Conservation (phyloP, 2,888 invertebrate species). For the Malachius bipustulatus region DNA sequence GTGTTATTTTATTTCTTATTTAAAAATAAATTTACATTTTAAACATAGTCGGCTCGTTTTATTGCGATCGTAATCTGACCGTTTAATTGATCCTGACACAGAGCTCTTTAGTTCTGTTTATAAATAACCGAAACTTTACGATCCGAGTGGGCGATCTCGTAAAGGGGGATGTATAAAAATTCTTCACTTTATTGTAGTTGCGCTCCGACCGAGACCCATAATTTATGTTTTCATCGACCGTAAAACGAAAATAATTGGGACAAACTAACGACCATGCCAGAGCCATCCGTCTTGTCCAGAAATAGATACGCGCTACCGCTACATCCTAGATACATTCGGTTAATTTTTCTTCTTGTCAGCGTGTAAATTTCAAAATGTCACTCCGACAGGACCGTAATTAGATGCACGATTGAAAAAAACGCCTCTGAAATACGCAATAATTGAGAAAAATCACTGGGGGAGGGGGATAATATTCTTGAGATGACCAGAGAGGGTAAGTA, state of each 20-base stretch:
- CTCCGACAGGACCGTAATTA: too few species aligned
- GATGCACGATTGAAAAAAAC: too few species aligned
- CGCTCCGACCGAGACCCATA: slow-evolving; percentile 24
- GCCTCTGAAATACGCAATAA: too few species aligned
- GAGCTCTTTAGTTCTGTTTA: too few species aligned
- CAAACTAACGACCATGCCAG: slow-evolving; percentile 32
- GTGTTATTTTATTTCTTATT: slow-evolving; percentile 30
- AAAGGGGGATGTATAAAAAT: slow-evolving; percentile 9
- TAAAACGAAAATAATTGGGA: slow-evolving; percentile 35
- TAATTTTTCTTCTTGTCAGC: slow-evolving; percentile 20
- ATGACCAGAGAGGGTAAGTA: too few species aligned
- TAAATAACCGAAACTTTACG: too few species aligned
- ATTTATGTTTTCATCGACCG: slow-evolving; percentile 31
- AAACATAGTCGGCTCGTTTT: slow-evolving; percentile 7
- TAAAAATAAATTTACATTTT: slow-evolving; percentile 17
- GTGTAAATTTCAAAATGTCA: too few species aligned
- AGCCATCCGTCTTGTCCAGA: slow-evolving; percentile 31
- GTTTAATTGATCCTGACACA: too few species aligned
- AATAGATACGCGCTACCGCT: slow-evolving; percentile 33
- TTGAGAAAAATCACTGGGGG: too few species aligned
- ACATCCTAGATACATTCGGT: slow-evolving; percentile 21
- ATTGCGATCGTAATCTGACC: too few species aligned
- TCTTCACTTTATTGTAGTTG: slow-evolving; percentile 17
- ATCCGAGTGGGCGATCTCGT: too few species aligned
- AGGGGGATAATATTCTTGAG: too few species aligned